Percentiles rank a stretch among this genome's conserved stretches.
These are phyloP conservation scores for Zaprionus kolodkinae DNA, from an alignment of 1,140 invertebrate genomes.

Conservation along the genomic window DNA sequence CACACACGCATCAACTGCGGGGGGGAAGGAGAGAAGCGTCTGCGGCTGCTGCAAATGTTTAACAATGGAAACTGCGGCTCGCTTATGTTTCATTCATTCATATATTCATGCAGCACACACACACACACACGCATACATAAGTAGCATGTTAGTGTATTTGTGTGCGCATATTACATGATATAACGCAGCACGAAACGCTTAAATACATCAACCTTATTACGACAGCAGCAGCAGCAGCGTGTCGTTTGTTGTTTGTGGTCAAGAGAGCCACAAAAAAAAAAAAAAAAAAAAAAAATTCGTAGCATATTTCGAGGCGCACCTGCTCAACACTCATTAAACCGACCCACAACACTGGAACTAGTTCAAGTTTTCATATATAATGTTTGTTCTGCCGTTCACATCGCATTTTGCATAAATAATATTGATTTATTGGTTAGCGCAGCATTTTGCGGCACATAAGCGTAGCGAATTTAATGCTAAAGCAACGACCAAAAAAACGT, in stretches of 20 bases:
- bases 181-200: constrained; percentile 64
- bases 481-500: constrained; percentile 38
- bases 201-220: constrained; percentile 72
- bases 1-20: constrained; percentile 1
- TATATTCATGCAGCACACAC: constrained; percentile 56
- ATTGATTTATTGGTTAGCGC: constrained; percentile 76
- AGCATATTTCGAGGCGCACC: constrained; percentile 37
- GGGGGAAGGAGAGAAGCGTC: constrained; percentile 10
- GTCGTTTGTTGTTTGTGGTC: constrained; percentile 51
- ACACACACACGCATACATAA: constrained; percentile 35
- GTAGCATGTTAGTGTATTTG: constrained; percentile 41
- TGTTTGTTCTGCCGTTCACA: constrained; percentile 42
- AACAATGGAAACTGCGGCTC: constrained; percentile 72
- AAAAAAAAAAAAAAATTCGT: constrained; percentile 3
- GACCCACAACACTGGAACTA: constrained; percentile 49
- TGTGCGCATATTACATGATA: constrained; percentile 57
- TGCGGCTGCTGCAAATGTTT: constrained; percentile 62
- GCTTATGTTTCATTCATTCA: constrained; percentile 68
- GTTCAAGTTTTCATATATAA: constrained; percentile 69
- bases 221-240: constrained; percentile 18
- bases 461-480: constrained; percentile 67
- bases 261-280: constrained; percentile 47
- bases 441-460: constrained; percentile 78
- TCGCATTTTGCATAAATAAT: constrained; percentile 78
- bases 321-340: constrained; percentile 45